Base-by-base conservation (phyloP, 2,797 vertebrate genomes). In the Halcyon smyrnensis region DNA sequence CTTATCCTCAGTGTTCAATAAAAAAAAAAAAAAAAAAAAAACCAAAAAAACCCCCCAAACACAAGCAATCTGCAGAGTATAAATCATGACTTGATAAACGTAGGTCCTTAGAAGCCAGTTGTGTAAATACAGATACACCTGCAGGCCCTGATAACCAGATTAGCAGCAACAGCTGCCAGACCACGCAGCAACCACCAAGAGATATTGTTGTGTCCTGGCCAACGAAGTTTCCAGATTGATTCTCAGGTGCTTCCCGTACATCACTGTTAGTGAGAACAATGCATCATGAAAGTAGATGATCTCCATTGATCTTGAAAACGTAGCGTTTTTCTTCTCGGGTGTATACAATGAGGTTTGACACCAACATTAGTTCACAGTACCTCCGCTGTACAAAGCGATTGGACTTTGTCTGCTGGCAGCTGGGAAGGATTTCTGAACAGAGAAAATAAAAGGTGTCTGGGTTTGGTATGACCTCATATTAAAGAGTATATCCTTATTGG, bases 121-220 rank as follows among this genome's bases (percentile, higher is more conserved):
- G 95, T 97, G 95, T 97, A 97, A 96, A 97, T 96, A 97, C 23
- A 8, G 86, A 93, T 95, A 96, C 94, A 96, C 96, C 96, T 96
- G 93, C 94, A 96, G 96, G 96, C 96, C 96, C 90, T 95, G 96
- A 97, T 95, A 94, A 97, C 90, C 84, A 96, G 96, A 96, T 97
- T 97, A 97, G 94, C 84, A 95, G 91, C 74, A 95, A 54, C 96
- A 97, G 95, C 95, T 97, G 96, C 95, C 94, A 97, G 94, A 97
- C 93, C 93, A 95, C 2, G 90, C 91, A 97, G 89, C 86, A 97
- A 89, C 90, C 95, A 96, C 93, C 88, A 85, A 87, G 68, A 94
- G 78, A 90, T 93, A 84, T 43, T 95, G 89, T 89, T 97, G 88
- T 90, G 95, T 94, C 57, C 90, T 93, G 76, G 92, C 95, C 92